Evolutionary conservation across 2,113 vertebrate genomes (phyloP).

Genomic region (Xiphias gladius): DNA sequence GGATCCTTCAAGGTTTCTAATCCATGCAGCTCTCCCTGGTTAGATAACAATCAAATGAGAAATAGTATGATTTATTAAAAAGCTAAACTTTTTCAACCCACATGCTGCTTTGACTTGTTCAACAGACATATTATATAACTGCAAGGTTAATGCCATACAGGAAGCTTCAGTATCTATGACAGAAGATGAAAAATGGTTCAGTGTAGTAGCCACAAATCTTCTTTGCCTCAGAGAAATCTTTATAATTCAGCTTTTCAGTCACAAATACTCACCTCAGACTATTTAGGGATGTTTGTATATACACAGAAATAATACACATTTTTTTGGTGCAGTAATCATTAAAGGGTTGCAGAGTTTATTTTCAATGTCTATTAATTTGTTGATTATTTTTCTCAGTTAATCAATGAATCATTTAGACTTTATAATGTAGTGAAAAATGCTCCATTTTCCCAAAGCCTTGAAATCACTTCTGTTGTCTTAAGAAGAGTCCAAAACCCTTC

Average conservation of each 20-base stretch:
- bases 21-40: constrained; percentile 41
- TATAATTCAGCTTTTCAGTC: constrained; percentile 6
- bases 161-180: background rate
- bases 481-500: background rate
- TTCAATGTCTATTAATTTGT: background rate
- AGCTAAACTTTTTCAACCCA: background rate
- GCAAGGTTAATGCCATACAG: constrained; percentile 29
- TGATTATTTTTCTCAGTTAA: background rate
- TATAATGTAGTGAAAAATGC: background rate
- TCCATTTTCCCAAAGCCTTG: background rate
- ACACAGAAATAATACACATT: background rate
- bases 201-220: constrained; percentile 6
- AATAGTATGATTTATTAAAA: constrained; percentile 38
- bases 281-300: background rate
- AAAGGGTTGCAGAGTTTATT: background rate
- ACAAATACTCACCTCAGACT: background rate
- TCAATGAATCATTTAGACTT: background rate
- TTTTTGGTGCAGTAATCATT: background rate
- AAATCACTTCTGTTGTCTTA: background rate
- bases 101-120: constrained; percentile 14
- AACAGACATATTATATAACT: constrained; percentile 5
- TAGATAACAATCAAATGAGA: constrained; percentile 58
- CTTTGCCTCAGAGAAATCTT: background rate
- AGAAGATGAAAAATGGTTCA: constrained; percentile 26
- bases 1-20: constrained; percentile 23